Evolutionary conservation across 1,140 invertebrate species (phyloP).

Genomic region (Parasteatoda tepidariorum): DNA sequence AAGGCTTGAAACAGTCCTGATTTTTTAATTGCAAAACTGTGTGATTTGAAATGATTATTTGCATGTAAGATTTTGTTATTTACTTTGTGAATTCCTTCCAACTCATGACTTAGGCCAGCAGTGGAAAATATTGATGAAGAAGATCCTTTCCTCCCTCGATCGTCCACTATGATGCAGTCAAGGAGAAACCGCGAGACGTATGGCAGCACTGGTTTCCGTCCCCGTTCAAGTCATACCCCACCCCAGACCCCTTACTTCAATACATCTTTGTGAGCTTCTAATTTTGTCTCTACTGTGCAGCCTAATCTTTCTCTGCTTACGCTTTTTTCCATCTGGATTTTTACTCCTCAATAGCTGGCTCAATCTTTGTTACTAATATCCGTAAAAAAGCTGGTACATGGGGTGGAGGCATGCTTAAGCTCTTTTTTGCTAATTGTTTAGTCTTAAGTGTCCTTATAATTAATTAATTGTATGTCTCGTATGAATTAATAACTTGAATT

Average conservation of each 20-base stretch:
- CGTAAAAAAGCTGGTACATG: too few species aligned
- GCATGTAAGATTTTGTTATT: conserved; percentile 69
- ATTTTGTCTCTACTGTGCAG: conserved; percentile 64
- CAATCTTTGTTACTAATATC: neutral
- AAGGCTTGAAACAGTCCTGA: too few species aligned
- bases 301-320: neutral
- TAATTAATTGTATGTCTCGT: too few species aligned
- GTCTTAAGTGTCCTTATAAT: too few species aligned
- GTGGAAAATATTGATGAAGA: conserved; percentile 80
- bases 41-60: conserved; percentile 67
- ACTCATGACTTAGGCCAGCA: conserved; percentile 29
- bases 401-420: neutral
- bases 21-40: too few species aligned
- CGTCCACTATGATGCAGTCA: conserved; percentile 67
- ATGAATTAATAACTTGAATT: too few species aligned
- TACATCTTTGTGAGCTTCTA: conserved; percentile 67
- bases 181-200: conserved; percentile 75
- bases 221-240: conserved; percentile 70
- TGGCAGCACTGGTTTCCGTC: conserved; percentile 68
- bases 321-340: neutral
- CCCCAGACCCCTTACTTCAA: conserved; percentile 69
- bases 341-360: neutral
- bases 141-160: conserved; percentile 76
- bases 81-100: conserved; percentile 29
- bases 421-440: too few species aligned